Base-by-base conservation (phyloP, 2,888 invertebrate species). In the Cosmorhoe ocellata region DNA sequence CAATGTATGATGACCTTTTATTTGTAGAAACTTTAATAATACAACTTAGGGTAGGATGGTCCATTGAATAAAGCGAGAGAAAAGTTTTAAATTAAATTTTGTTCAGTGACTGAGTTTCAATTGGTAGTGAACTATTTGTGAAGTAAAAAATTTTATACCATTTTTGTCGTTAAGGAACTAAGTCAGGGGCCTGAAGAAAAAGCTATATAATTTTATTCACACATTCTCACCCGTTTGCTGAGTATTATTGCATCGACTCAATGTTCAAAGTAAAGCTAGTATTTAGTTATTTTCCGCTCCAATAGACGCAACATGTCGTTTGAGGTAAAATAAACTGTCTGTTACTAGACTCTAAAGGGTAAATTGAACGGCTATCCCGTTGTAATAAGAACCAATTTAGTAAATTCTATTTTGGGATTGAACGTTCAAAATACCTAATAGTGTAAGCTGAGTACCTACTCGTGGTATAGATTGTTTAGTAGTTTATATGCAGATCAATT, bases 301-400 rank as follows among this genome's bases (percentile, higher is more conserved):
- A 44, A 22, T 38, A 30, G n/a, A 30, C 13, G 9, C 30, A 26
- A 10, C 13, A 32, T 38, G 45, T 39, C 39, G 1, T 39, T 27
- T 32, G 31, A 31, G 39, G 46, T 28, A 12, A 14, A 39, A 39
- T 18, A 33, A 46, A 33, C 32, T 46, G 33, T 12, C 33, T 27
- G 37, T 43, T 8, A 43, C 24, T n/a, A 26, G 26, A 24, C 31
- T 33, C 14, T 34, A 46, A 38, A 33, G 18, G 33, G 22, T 6
- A 46, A 39, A 33, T 39, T 33, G 22, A 32, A 46, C 28, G 13
- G 9, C n/a, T 39, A n/a, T 22, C 5, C 18, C 27, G 26, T 32
- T 33, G 39, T 12, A 28, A 24, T 26, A 46, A 3, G 33, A 13
- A 32, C 11, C 12, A 27, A 33, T 27, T 38, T 46, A n/a, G 38